Evolutionary conservation across 2,797 vertebrate genomes (phyloP).

Genomic region (Eulemur mongoz): DNA sequence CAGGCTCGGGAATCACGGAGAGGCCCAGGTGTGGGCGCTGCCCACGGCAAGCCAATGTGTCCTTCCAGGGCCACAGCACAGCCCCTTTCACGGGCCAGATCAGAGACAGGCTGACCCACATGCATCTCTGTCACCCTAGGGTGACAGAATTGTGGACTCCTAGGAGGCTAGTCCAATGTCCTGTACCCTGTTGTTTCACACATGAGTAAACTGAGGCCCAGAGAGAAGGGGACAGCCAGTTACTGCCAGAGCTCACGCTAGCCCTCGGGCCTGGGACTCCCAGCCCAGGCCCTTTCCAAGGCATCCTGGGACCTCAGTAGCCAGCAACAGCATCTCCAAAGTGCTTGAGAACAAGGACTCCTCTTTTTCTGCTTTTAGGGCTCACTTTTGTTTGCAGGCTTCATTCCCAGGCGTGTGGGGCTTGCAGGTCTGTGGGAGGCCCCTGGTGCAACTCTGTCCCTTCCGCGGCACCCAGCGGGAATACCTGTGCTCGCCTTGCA

Average conservation of each 20-base stretch:
- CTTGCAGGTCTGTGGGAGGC: background rate
- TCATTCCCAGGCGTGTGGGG: background rate
- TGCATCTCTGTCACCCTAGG: background rate
- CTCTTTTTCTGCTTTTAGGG: background rate
- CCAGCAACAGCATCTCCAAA: background rate
- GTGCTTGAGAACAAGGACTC: background rate
- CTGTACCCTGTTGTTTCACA: background rate
- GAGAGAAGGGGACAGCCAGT: background rate
- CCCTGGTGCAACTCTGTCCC: background rate
- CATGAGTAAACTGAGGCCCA: background rate
- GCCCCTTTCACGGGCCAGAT: background rate
- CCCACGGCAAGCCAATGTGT: fast-evolving
- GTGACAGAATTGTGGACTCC: background rate
- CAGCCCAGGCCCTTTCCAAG: background rate
- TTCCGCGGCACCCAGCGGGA: background rate
- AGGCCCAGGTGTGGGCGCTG: background rate
- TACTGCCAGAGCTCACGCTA: background rate
- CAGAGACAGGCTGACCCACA: background rate
- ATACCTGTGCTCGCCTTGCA: background rate
- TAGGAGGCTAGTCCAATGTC: background rate
- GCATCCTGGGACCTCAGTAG: background rate
- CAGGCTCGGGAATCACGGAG: background rate
- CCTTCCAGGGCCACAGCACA: background rate
- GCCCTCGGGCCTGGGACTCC: background rate
- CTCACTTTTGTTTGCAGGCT: background rate